Conservation (phyloP, 2,888 invertebrate genomes). For the Corbicula japonica region DNA sequence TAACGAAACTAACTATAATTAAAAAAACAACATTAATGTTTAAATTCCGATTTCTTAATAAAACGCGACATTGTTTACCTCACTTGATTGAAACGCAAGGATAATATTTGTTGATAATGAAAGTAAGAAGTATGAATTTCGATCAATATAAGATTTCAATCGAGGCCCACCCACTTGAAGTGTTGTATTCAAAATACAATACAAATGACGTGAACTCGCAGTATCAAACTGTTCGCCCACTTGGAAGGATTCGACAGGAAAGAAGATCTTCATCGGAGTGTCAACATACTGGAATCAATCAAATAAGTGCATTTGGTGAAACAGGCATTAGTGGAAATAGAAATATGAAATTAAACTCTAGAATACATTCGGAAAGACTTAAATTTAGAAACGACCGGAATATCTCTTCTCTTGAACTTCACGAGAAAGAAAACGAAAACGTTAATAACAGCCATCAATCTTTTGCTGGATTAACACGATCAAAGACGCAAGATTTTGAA, state of each 20-base stretch:
- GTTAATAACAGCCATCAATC: no score
- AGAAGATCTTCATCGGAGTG: slow-evolving; percentile 21
- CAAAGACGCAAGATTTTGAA: slow-evolving; percentile 61
- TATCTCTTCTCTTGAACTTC: slow-evolving; percentile 1
- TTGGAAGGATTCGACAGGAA: slow-evolving; percentile 54
- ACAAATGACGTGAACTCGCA: slow-evolving; percentile 27
- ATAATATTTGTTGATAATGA: slow-evolving; percentile 36
- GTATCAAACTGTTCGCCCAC: slow-evolving; percentile 49
- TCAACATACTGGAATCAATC: background rate
- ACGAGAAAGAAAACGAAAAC: slow-evolving; percentile 5
- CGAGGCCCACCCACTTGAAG: slow-evolving; percentile 60
- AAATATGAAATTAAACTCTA: slow-evolving; percentile 23
- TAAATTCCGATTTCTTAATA: slow-evolving; percentile 8
- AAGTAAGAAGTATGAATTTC: slow-evolving; percentile 38
- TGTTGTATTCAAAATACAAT: slow-evolving; percentile 58
- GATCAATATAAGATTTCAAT: slow-evolving; percentile 62
- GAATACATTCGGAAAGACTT: background rate
- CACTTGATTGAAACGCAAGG: slow-evolving; percentile 7
- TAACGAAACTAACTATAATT: background rate
- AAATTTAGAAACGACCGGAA: slow-evolving; percentile 12
- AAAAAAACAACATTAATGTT: background rate
- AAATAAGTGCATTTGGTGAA: background rate
- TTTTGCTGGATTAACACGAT: slow-evolving; percentile 32
- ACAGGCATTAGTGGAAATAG: background rate
- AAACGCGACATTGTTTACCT: background rate